phyloP scores from a whole-genome alignment of 2,113 vertebrate genomes.

The Thalassarche chlororhynchos region DNA sequence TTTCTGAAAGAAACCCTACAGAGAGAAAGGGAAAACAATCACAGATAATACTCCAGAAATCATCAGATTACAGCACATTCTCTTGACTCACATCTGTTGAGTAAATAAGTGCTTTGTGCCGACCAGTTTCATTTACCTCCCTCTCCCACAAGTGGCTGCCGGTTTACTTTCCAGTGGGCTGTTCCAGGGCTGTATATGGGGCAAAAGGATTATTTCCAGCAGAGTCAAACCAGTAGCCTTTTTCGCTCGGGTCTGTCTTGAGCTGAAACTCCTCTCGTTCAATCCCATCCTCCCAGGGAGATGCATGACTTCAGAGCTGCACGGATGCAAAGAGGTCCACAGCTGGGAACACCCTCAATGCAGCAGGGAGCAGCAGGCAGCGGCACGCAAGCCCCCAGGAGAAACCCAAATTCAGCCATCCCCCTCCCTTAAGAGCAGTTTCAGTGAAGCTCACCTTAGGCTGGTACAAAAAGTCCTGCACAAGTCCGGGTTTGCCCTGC shows the following conservation, averaged over 20 bases:
- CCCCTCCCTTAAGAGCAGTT: background rate
- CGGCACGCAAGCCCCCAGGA: fast-evolving
- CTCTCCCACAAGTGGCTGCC: background rate
- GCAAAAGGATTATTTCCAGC: conserved; percentile 37
- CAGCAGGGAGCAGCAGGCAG: background rate
- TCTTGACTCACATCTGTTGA: conserved; percentile 57
- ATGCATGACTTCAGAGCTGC: background rate
- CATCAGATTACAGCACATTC: conserved; percentile 46
- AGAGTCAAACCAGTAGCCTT: background rate
- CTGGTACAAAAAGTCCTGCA: background rate
- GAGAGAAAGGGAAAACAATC: conserved; percentile 48
- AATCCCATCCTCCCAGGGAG: background rate
- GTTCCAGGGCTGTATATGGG: background rate
- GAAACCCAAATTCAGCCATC: background rate
- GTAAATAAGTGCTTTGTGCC: background rate
- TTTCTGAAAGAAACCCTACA: conserved; percentile 18
- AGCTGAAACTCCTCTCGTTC: background rate
- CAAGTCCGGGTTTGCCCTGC: background rate
- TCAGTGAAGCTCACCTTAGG: background rate
- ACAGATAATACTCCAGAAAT: conserved; percentile 61
- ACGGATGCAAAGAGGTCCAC: background rate
- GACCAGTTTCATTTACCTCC: conserved; percentile 22
- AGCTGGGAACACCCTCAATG: background rate
- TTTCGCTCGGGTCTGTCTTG: fast-evolving
- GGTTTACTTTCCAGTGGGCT: background rate